These are phyloP conservation scores for Bombylius major DNA, from an alignment of 2,888 invertebrate genomes.

Conservation along the genomic window DNA sequence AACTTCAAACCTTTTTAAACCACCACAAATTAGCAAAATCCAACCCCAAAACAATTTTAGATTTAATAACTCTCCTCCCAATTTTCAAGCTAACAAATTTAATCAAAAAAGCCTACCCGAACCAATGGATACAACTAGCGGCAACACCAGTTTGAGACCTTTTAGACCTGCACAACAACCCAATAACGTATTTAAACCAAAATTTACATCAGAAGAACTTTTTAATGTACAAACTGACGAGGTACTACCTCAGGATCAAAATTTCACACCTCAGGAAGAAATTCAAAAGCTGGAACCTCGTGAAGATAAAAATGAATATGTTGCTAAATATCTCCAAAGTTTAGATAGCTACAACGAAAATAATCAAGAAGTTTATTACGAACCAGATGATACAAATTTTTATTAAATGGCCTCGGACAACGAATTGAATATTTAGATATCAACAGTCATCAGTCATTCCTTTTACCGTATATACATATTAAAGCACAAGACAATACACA, in stretches of 20 bases:
- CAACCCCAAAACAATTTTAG: too few relatives aligned
- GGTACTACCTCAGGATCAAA: background rate
- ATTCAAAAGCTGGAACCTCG: background rate
- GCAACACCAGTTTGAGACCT: background rate
- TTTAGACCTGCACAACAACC: background rate
- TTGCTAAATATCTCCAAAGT: background rate
- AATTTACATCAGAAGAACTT: background rate
- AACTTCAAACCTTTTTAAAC: too few relatives aligned
- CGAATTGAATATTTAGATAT: slow-evolving; percentile 4
- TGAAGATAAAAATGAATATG: background rate
- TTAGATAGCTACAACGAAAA: too few relatives aligned
- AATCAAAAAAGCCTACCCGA: background rate
- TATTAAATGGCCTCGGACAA: background rate
- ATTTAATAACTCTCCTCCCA: too few relatives aligned
- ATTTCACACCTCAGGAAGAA: background rate
- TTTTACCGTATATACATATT: slow-evolving; percentile 4
- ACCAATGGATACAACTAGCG: background rate
- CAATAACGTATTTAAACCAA: background rate
- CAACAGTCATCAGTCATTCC: slow-evolving; percentile 5
- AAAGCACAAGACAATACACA: background rate
- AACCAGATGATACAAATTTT: slow-evolving; percentile 7
- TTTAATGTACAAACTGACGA: background rate
- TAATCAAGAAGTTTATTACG: background rate
- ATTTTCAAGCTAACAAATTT: too few relatives aligned
- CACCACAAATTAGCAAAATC: too few relatives aligned